A percentile compares a stretch with the other conserved stretches of the same genome.
Conservation (phyloP, 2,113 vertebrate species). For the Chamaea fasciata region DNA sequence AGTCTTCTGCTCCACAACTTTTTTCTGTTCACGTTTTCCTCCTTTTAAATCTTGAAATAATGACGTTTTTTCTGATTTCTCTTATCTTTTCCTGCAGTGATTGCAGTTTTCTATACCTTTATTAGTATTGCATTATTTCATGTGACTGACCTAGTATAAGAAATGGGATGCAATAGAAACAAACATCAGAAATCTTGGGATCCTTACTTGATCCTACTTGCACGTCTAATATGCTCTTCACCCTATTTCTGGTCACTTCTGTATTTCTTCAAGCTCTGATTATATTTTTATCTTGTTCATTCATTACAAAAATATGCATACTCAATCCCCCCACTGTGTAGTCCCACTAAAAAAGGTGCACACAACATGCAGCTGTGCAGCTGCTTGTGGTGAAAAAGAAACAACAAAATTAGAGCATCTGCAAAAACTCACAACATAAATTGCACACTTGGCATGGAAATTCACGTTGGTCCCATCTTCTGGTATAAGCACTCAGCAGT, state of each 20-base stretch:
- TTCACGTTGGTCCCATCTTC: neutral
- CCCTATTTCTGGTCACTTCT: neutral
- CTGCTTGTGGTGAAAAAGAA: neutral
- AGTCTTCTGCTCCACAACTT: neutral
- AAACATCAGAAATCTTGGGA: neutral
- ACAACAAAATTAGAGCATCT: neutral
- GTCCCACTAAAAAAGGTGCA: neutral
- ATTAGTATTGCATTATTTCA: neutral
- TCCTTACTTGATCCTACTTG: neutral
- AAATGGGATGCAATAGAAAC: neutral
- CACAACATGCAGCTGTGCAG: neutral
- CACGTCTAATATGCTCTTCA: neutral
- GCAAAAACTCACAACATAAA: neutral
- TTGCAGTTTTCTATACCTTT: neutral
- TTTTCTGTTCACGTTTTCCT: neutral
- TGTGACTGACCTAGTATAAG: neutral
- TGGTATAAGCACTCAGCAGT: neutral
- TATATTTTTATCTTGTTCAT: neutral
- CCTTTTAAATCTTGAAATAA: neutral
- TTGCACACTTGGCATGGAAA: neutral
- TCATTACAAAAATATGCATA: neutral
- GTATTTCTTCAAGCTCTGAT: neutral
- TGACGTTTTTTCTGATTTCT: neutral
- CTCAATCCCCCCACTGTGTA: accelerated
- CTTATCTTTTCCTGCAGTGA: neutral